Evolutionary conservation across 1,140 invertebrate genomes (phyloP).

Genomic region (Brachystomella parvula): DNA sequence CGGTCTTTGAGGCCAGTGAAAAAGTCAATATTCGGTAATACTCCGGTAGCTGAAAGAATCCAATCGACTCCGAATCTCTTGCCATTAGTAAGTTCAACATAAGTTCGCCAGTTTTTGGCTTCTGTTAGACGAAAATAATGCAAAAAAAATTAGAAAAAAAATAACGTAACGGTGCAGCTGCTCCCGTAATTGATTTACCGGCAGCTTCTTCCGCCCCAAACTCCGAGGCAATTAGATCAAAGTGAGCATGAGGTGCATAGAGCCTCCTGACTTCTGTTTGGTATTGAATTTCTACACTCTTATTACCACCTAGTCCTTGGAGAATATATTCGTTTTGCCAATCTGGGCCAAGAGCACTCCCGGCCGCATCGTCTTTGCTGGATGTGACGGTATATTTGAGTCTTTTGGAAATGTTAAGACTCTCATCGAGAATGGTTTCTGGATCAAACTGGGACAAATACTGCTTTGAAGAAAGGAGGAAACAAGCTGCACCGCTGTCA

Average conservation of each 20-base stretch:
- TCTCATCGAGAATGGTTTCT: neutral
- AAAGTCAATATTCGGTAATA: conserved; percentile 60
- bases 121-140: conserved; percentile 28
- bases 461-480: conserved; percentile 52
- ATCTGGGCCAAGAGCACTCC: conserved; percentile 88
- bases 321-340: conserved; percentile 71
- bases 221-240: neutral
- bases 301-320: conserved; percentile 46
- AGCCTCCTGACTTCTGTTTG: conserved; percentile 42
- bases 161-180: neutral
- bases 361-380: conserved; percentile 40
- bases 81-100: conserved; percentile 66
- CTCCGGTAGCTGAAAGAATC: conserved; percentile 91
- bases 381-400: conserved; percentile 53
- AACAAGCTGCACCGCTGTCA: conserved; percentile 90
- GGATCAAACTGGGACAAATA: neutral
- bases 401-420: conserved; percentile 48
- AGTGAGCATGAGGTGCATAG: conserved; percentile 14
- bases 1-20: conserved; percentile 47
- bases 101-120: conserved; percentile 56
- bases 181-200: no score
- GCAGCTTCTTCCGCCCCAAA: neutral
- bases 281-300: conserved; percentile 53
- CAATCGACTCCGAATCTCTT: conserved; percentile 76
- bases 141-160: neutral